A percentile compares a stretch with the other conserved stretches of the same genome.
These are phyloP conservation scores for Tiaroga cobitis DNA, from an alignment of 2,797 vertebrate species.

Conservation along the genomic window DNA sequence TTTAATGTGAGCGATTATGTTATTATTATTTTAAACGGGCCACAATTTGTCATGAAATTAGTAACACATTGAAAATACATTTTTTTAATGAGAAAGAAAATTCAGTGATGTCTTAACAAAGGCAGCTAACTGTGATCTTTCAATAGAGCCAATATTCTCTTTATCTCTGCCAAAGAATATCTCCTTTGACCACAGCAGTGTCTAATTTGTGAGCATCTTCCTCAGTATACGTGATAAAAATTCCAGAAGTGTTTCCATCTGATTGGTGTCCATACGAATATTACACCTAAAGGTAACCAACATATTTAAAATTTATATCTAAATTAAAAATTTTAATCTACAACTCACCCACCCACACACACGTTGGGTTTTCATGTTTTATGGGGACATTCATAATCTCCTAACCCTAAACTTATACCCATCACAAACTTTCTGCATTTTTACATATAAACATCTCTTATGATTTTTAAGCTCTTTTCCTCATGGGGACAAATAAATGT, in stretches of 20 bases:
- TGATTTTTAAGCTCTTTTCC: too few relatives aligned
- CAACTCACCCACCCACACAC: too few relatives aligned
- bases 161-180: conserved; percentile 71
- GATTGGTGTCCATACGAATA: conserved; percentile 54
- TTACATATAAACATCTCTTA: neutral
- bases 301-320: neutral
- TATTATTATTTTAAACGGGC: conserved; percentile 72
- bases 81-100: conserved; percentile 74
- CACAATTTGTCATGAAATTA: conserved; percentile 58
- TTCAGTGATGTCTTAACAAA: conserved; percentile 70
- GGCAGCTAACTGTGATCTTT: conserved; percentile 70
- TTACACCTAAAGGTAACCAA: neutral
- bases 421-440: too few relatives aligned
- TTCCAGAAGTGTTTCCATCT: conserved; percentile 62
- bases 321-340: neutral
- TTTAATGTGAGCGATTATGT: conserved; percentile 68
- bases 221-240: conserved; percentile 73
- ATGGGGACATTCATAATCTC: too few relatives aligned
- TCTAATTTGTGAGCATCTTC: conserved; percentile 73
- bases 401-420: too few relatives aligned
- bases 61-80: conserved; percentile 66
- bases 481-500: too few relatives aligned
- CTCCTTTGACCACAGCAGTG: conserved; percentile 70
- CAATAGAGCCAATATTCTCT: conserved; percentile 67
- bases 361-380: too few relatives aligned